Base-by-base conservation (phyloP, 2,797 vertebrate species). In the Lepidocolaptes lacrymiger region DNA sequence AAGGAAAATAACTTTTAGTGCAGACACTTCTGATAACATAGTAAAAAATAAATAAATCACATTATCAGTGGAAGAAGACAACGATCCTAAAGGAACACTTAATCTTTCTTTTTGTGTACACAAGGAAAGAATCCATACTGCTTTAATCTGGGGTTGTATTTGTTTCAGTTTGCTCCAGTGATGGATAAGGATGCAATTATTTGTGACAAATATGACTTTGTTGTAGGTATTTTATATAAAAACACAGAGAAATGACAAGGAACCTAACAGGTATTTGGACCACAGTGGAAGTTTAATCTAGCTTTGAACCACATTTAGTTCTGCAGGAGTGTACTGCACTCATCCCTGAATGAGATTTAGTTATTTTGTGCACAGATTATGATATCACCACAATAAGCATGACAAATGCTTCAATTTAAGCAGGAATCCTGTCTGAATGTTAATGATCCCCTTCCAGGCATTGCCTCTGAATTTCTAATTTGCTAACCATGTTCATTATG, bases 161-260 rank as follows among this genome's bases (percentile, higher is more conserved):
- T 26, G 37, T 80, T 90, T 91, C n/a, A 30, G 27, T 44, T 89
- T 67, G 24, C 59, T 92, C 14, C 61, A 69, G 27, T 95, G 88
- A 94, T 69, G 46, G 52, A 94, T 93, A 92, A 94, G 58, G 32
- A 72, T 82, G 36, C 66, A 85, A 87, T 91, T 85, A 71, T 55
- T 92, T 93, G n/a, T 86, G 81, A 94, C 48, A 77, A 56, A 85
- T 87, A 85, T 19, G 22, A 93, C 94, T 95, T 91, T 74, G 36
- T 74, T 89, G 12, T 79, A n/a, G 52, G 27, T 37, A 62, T 87
- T 93, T 94, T 55, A 62, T 84, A 85, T 52, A 76, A 71, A 91
- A 93, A 64, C 83, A 77, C 16, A 41, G 5, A 46, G 32, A 77
- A 93, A 16, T 81, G 73, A 73, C 66, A 75, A 43, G 52, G 87